These are phyloP conservation scores for Ctena decussata DNA, from an alignment of 2,888 invertebrate species.

Conservation along the genomic window DNA sequence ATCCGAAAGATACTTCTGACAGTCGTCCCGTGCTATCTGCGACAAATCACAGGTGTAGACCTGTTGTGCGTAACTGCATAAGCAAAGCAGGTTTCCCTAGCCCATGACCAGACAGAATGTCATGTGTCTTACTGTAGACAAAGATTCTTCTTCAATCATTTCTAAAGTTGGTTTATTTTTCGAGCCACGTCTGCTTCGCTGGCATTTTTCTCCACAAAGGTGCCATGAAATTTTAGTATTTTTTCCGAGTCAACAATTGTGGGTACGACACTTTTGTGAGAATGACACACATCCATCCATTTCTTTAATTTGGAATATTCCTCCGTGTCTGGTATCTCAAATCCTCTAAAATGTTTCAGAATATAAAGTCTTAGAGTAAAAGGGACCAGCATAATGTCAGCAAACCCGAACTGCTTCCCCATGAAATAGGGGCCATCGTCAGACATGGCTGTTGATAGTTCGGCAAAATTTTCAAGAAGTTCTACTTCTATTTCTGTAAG, in stretches of 20 bases:
- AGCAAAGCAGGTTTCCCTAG: too few species aligned
- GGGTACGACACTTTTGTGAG: neutral
- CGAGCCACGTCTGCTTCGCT: too few species aligned
- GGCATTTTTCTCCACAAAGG: neutral
- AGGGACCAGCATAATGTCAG: slow-evolving; percentile 76
- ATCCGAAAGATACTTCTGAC: too few species aligned
- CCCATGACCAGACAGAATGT: too few species aligned
- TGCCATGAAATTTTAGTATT: neutral
- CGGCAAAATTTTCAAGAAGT: slow-evolving; percentile 59
- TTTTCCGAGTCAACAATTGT: neutral
- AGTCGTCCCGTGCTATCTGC: too few species aligned
- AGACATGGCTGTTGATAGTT: slow-evolving; percentile 57
- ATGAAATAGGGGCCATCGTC: slow-evolving; percentile 69
- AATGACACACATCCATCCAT: neutral
- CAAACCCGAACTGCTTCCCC: slow-evolving; percentile 71
- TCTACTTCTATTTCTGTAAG: slow-evolving; percentile 59
- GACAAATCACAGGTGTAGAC: too few species aligned
- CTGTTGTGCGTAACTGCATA: too few species aligned
- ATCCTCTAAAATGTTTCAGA: slow-evolving; percentile 67
- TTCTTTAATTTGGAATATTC: neutral
- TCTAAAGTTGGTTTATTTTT: too few species aligned
- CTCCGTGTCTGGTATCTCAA: slow-evolving; percentile 63
- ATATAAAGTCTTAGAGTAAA: slow-evolving; percentile 65
- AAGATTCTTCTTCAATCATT: too few species aligned
- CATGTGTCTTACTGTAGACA: too few species aligned